Evolutionary conservation across 2,113 vertebrate genomes (phyloP).

Genomic region (Pangasianodon hypophthalmus): DNA sequence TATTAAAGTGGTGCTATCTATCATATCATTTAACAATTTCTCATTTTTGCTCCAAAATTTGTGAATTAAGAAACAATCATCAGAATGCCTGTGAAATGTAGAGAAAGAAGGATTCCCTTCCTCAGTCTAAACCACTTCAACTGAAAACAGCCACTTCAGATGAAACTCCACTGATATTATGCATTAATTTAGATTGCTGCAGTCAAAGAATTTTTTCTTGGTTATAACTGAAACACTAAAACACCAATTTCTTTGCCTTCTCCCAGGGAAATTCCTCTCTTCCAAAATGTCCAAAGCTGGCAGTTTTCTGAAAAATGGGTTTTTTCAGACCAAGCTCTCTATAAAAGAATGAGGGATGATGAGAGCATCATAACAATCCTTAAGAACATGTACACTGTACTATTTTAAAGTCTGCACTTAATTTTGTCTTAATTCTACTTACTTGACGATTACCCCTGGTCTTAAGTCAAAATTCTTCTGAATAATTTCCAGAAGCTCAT

Average conservation of each 20-base stretch:
- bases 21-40: neutral
- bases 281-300: slow-evolving; percentile 78
- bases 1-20: neutral
- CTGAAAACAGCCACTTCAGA: neutral
- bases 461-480: slow-evolving; percentile 77
- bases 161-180: neutral
- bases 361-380: neutral
- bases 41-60: neutral
- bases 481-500: slow-evolving; percentile 73
- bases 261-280: slow-evolving; percentile 76
- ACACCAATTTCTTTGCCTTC: slow-evolving; percentile 67
- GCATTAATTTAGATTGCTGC: neutral
- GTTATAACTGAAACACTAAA: slow-evolving; percentile 50
- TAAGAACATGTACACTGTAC: neutral
- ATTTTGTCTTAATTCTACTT: slow-evolving; percentile 33
- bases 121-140: neutral
- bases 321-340: slow-evolving; percentile 73
- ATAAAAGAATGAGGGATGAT: slow-evolving; percentile 19
- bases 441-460: slow-evolving; percentile 76
- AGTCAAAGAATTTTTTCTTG: neutral
- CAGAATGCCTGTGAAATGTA: neutral
- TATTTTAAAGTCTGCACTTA: neutral
- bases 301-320: slow-evolving; percentile 74
- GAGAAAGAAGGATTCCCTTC: neutral
- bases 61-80: neutral